Evolutionary conservation across 2,113 vertebrate genomes (phyloP).

Genomic region (Marmota monax): DNA sequence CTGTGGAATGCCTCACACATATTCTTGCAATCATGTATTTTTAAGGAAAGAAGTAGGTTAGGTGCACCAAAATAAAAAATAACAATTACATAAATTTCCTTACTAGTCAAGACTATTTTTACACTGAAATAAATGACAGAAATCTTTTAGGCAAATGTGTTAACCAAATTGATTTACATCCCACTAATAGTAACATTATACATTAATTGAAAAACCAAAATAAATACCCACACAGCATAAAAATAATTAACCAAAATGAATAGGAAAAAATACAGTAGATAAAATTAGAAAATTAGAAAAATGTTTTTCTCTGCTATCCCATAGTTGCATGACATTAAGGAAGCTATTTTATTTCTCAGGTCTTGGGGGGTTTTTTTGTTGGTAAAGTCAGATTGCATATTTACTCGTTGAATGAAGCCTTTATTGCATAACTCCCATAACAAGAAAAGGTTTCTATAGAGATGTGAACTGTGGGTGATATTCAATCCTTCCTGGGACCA

Average conservation of each 20-base stretch:
- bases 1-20: accelerated
- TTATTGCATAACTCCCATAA: not conserved
- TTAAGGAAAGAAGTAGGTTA: not conserved
- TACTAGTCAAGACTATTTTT: not conserved
- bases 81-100: not conserved
- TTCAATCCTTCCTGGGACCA: not conserved
- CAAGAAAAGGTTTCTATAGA: not conserved
- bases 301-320: not conserved
- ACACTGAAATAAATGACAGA: not conserved
- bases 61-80: not conserved
- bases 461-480: not conserved
- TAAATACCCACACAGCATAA: not conserved
- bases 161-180: not conserved
- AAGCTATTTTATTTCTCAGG: not conserved
- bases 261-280: not conserved
- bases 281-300: not conserved
- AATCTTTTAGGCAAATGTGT: not conserved
- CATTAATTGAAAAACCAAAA: not conserved
- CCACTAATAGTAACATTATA: not conserved
- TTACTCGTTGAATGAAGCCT: not conserved
- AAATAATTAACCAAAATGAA: not conserved
- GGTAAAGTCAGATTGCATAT: not conserved
- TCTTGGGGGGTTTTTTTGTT: not conserved
- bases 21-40: not conserved
- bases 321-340: not conserved